phyloP scores from a whole-genome alignment of 2,113 vertebrate species.

The Nothocercus nigrocapillus region DNA sequence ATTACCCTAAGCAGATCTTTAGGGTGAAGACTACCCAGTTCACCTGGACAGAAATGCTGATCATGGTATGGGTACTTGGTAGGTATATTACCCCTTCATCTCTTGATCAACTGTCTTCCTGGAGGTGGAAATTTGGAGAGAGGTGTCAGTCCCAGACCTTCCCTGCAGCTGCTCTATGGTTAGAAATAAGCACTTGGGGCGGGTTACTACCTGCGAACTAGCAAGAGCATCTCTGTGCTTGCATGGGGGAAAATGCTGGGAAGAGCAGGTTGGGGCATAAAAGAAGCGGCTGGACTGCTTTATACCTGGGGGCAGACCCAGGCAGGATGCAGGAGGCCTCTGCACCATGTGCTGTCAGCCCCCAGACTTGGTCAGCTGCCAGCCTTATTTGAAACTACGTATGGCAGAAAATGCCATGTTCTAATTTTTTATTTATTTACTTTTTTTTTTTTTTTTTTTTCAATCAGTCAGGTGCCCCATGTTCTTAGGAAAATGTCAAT shows the following conservation, averaged over 20 bases:
- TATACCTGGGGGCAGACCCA: neutral
- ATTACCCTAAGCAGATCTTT: conserved; percentile 90
- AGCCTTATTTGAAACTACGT: neutral
- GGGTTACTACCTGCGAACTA: neutral
- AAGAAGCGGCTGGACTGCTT: neutral
- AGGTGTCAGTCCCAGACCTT: neutral
- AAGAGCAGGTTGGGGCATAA: neutral
- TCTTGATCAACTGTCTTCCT: neutral
- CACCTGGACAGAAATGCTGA: conserved; percentile 91
- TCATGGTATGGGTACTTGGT: conserved; percentile 92
- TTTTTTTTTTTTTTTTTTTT: too few species aligned
- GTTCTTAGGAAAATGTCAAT: neutral
- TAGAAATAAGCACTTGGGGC: neutral
- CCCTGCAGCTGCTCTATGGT: rapidly evolving
- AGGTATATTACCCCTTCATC: conserved; percentile 57
- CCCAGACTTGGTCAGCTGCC: neutral
- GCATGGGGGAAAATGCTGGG: neutral
- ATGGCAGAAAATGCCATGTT: neutral
- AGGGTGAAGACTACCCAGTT: conserved; percentile 90
- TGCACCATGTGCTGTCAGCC: too few species aligned
- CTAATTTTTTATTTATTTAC: neutral
- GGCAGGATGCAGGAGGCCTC: too few species aligned
- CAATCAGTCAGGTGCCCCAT: neutral
- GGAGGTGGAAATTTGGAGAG: neutral
- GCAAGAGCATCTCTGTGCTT: neutral